A percentile compares a stretch with the other conserved stretches of the same genome.
Evolutionary conservation across 2,888 invertebrate genomes (phyloP).

Genomic region (Ashinkailepas kermadecensis): DNA sequence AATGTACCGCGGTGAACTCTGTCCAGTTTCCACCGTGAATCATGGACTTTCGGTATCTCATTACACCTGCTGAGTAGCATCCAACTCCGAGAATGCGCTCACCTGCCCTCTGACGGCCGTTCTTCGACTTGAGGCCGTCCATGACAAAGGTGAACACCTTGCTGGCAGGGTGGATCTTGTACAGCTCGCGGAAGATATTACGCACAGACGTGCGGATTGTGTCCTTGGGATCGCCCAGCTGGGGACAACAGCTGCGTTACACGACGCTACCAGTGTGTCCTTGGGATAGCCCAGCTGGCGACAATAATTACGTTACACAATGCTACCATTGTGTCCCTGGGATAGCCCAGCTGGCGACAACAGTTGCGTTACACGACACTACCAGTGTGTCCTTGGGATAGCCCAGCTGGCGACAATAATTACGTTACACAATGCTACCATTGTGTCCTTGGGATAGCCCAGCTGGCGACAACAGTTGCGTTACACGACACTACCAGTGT

Average conservation of each 20-base stretch:
- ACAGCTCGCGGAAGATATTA: constrained; percentile 72
- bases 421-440: no score
- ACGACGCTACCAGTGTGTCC: no score
- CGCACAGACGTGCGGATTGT: constrained; percentile 84
- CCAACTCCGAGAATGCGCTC: constrained; percentile 28
- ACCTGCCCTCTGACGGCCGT: constrained; percentile 87
- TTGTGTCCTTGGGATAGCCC: constrained; percentile 93
- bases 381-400: no score
- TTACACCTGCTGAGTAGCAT: no score
- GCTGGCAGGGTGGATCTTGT: constrained; percentile 75
- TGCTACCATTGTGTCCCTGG: constrained; percentile 95
- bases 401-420: no score
- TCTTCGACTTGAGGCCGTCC: constrained; percentile 95
- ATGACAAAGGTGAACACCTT: constrained; percentile 83
- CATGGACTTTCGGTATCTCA: no score
- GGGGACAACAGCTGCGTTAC: constrained; percentile 17
- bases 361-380: no score
- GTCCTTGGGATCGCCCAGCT: constrained; percentile 90
- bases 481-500: no score
- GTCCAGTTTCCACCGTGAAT: no score
- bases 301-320: no score
- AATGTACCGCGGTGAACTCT: no score
- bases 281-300: no score
- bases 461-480: constrained; percentile 43
- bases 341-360: constrained; percentile 65